A percentile compares a stretch with the other conserved stretches of the same genome.
Evolutionary conservation across 2,888 invertebrate genomes (phyloP).

Genomic region (Drosophila pegasa): DNA sequence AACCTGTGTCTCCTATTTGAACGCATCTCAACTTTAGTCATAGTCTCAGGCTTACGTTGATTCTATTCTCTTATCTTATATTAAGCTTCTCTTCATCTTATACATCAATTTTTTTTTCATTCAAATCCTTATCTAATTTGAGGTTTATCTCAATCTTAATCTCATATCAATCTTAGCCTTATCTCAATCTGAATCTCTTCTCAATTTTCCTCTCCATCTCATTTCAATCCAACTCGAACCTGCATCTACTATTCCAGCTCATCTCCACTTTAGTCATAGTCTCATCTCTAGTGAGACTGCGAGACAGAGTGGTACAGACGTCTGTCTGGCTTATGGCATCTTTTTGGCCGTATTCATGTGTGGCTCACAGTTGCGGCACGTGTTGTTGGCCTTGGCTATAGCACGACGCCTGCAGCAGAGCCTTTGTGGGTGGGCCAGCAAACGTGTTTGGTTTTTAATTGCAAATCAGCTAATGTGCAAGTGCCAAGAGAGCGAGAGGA

Average conservation of each 20-base stretch:
- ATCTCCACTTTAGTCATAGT: constrained; percentile 14
- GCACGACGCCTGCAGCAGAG: constrained; percentile 57
- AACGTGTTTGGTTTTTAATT: constrained; percentile 79
- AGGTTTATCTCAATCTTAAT: too few relatives aligned
- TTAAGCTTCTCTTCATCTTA: too few relatives aligned
- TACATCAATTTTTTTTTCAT: too few relatives aligned
- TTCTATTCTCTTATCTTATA: too few relatives aligned
- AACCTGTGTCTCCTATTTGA: neutral
- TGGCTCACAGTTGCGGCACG: constrained; percentile 54
- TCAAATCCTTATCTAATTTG: too few relatives aligned
- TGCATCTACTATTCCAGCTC: too few relatives aligned
- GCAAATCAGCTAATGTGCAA: constrained; percentile 67
- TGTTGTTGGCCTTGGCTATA: constrained; percentile 72
- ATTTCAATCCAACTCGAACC: too few relatives aligned
- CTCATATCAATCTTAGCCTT: too few relatives aligned
- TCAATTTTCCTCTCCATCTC: neutral
- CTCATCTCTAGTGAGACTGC: constrained; percentile 33
- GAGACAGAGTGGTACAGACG: neutral
- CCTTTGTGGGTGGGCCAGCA: constrained; percentile 68
- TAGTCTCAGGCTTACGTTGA: too few relatives aligned
- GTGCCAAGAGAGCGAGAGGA: neutral
- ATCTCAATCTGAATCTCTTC: neutral
- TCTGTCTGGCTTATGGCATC: constrained; percentile 37
- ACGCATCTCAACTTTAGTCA: neutral
- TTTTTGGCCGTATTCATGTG: constrained; percentile 33